Conservation (phyloP, 1,140 invertebrate species). For the Mya arenaria region DNA sequence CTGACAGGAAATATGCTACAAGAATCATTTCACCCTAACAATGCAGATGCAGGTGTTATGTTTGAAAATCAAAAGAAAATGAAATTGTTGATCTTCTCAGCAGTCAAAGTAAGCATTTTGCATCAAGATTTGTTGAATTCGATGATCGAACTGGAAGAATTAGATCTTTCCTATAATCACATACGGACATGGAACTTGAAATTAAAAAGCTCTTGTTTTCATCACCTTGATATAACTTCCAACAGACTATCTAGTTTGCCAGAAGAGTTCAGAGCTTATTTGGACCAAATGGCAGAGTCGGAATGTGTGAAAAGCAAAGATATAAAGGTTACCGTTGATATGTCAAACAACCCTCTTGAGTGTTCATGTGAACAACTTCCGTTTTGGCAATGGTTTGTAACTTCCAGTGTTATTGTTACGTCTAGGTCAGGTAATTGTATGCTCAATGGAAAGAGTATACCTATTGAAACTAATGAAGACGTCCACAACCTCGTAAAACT, state of each 20-base stretch:
- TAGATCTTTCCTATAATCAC: slow-evolving; percentile 1
- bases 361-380: neutral
- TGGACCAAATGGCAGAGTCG: too few relatives aligned
- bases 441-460: neutral
- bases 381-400: slow-evolving; percentile 15
- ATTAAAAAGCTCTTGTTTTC: neutral
- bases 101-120: neutral
- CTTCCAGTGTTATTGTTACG: neutral
- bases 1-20: slow-evolving; percentile 21
- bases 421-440: neutral
- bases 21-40: neutral
- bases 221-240: neutral
- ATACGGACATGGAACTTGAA: slow-evolving; percentile 1
- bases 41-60: neutral
- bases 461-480: neutral
- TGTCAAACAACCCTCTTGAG: slow-evolving; percentile 14
- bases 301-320: neutral
- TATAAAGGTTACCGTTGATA: neutral
- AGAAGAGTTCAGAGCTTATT: neutral
- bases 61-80: neutral
- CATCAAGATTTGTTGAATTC: neutral
- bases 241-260: slow-evolving; percentile 6
- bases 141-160: slow-evolving; percentile 4
- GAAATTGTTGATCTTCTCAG: neutral
- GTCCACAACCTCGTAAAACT: neutral